A percentile compares a stretch with the other conserved stretches of the same genome.
phyloP scores from a whole-genome alignment of 2,113 vertebrate genomes.

The Geothlypis trichas region DNA sequence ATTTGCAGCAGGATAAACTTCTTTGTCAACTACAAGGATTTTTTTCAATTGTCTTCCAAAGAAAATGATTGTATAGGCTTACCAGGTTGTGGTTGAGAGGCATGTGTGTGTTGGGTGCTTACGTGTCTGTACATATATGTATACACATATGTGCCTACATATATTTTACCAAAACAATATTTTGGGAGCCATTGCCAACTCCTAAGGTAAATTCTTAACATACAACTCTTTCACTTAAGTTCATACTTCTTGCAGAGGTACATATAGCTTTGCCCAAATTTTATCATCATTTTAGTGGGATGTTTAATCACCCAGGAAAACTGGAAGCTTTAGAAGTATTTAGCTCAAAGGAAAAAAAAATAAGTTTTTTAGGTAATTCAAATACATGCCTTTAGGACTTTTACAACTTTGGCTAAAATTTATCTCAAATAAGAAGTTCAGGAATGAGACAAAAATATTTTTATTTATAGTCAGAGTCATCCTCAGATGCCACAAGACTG shows the following conservation, averaged over 20 bases:
- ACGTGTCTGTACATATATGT: neutral
- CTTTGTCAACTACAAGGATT: neutral
- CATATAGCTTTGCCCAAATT: neutral
- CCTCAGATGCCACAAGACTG: neutral
- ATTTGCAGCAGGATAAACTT: neutral
- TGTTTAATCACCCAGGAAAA: neutral
- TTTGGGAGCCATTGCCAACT: neutral
- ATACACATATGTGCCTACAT: neutral
- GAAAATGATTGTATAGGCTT: neutral
- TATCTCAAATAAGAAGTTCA: neutral
- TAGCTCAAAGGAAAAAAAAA: neutral
- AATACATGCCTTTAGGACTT: neutral
- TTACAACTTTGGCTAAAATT: neutral
- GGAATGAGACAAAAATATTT: neutral
- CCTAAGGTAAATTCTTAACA: neutral
- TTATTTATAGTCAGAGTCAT: neutral
- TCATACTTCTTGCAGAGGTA: neutral
- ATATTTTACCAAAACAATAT: neutral
- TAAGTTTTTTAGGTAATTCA: neutral
- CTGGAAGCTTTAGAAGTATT: neutral
- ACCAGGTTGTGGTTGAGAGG: neutral
- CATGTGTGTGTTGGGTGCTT: neutral
- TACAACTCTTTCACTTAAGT: neutral
- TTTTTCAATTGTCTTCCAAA: neutral
- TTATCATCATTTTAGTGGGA: neutral